Evolutionary conservation across 1,140 invertebrate genomes (phyloP), one percentile per base, ranked within the genome.

Genomic region (Triops cancriformis): DNA sequence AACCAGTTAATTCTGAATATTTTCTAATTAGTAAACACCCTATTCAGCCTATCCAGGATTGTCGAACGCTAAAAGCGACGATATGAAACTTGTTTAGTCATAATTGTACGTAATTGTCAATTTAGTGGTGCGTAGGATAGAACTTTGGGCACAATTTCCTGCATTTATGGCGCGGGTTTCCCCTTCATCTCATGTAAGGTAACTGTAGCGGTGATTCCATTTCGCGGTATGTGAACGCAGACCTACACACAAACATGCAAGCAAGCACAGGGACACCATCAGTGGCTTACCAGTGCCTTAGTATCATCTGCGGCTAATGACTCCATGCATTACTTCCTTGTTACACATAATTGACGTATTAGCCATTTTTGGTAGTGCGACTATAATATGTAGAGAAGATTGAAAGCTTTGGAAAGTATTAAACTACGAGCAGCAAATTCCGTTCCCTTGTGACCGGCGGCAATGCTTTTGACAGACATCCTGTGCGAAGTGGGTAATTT

Each of bases 291-390:
- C 51, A 14, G 14, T 14, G 51, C 51, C 23, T 18, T 64, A 6
- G 51, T 64, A 64, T n/a, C 51, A 23, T 64, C 51, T 64, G 51
- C 23, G 51, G 51, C 51, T 23, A 64, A 64, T 23, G 51, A 64
- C 51, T 64, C 23, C 51, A 64, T 64, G 51, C 51, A 64, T 64
- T 64, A 64, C 51, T 64, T 64, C 51, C 51, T 64, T n/a, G 51
- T 64, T 64, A 64, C 18, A 64, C 1, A 6, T 18, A 64, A 6
- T 64, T 23, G 23, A 64, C 51, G 14, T 64, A 64, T 14, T 64
- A 18, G 23, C 14, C 18, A 64, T 64, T 37, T 37, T 37, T 37
- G 2, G 7, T 37, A 4, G 2, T 7, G 7, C 31, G 31, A 37
- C 7, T 7, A 37, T n/a, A 37, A 37, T 7, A 37, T 7, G 31